Evolutionary conservation across 2,888 invertebrate species (phyloP).

Genomic region (Coleophora flavipennella): DNA sequence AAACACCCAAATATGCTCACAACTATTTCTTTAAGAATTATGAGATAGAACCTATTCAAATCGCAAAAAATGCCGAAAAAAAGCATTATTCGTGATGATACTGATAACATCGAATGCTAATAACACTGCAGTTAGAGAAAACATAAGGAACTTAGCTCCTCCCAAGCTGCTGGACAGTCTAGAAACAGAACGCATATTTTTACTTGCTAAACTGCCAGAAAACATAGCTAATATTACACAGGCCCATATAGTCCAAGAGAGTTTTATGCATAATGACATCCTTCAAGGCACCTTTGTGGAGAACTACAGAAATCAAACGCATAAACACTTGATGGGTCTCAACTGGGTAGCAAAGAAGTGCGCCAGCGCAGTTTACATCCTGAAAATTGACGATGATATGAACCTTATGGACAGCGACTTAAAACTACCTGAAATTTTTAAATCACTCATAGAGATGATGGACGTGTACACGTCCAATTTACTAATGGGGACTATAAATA

Average conservation of each 20-base stretch:
- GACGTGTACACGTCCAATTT: conserved; percentile 20
- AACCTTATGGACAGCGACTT: conserved; percentile 80
- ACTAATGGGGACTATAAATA: conserved; percentile 78
- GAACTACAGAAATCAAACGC: conserved; percentile 85
- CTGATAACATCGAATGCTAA: no score
- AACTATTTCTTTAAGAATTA: no score
- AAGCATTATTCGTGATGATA: no score
- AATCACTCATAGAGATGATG: conserved; percentile 24
- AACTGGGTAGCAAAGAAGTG: conserved; percentile 81
- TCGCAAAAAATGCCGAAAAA: no score
- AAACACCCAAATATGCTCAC: no score
- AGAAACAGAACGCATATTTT: no score
- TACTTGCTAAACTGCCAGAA: no score
- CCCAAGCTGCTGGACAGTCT: no score
- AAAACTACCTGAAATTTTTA: conserved; percentile 71
- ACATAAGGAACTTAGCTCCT: no score
- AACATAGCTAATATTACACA: conserved; percentile 46
- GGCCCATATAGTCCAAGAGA: conserved; percentile 74
- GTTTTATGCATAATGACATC: conserved; percentile 76
- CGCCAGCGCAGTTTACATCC: conserved; percentile 71
- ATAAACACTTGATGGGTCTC: conserved; percentile 87
- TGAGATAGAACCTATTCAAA: no score
- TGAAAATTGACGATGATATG: conserved; percentile 89
- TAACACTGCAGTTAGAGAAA: no score
- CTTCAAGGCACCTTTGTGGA: conserved; percentile 84